phyloP scores from a whole-genome alignment of 2,888 invertebrate genomes.

The Coelopa pilipes region DNA sequence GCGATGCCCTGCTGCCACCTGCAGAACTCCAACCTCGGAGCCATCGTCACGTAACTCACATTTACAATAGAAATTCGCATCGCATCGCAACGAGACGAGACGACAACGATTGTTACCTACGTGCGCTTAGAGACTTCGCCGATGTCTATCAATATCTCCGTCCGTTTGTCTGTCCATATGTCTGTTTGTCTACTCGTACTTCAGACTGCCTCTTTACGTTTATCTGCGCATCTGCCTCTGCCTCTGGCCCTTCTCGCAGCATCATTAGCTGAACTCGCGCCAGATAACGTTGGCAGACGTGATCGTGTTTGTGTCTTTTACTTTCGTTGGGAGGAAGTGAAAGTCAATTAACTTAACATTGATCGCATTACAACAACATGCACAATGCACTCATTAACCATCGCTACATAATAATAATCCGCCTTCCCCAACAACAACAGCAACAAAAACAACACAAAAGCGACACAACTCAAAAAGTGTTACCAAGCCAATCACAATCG shows the following conservation, averaged over 20 bases:
- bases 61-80: too few species aligned
- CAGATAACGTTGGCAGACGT: neutral
- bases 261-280: neutral
- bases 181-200: neutral
- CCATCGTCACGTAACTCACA: too few species aligned
- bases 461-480: neutral
- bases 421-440: neutral
- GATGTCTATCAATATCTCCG: neutral
- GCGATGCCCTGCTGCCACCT: too few species aligned
- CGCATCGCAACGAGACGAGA: too few species aligned
- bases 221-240: neutral
- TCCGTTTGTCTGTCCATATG: neutral
- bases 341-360: slow-evolving; percentile 61
- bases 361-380: slow-evolving; percentile 45
- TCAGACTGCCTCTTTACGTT: neutral
- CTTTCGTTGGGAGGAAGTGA: slow-evolving; percentile 55
- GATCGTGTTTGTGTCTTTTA: neutral
- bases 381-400: neutral
- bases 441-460: neutral
- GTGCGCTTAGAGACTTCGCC: too few species aligned
- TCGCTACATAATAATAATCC: neutral
- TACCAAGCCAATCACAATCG: neutral
- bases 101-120: too few species aligned
- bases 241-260: neutral
- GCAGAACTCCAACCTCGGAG: too few species aligned